Evolutionary conservation across 2,888 invertebrate genomes (phyloP).

Genomic region (Lasioglossum marginatum): DNA sequence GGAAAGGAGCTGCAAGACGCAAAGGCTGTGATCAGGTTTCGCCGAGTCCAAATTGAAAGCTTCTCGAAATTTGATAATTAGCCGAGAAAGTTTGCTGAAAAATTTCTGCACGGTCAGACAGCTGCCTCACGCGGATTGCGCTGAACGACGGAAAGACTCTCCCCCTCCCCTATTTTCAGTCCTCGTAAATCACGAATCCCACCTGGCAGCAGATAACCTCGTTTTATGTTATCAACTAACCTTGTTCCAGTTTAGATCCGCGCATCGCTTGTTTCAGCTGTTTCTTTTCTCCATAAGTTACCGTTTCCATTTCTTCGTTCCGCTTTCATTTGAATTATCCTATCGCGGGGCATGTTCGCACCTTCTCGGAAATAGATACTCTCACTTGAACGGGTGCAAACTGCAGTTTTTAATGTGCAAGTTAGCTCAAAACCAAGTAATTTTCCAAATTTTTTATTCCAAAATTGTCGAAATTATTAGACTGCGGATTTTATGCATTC

Average conservation of each 20-base stretch:
- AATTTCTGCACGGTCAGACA: background rate
- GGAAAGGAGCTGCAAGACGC: too few relatives aligned
- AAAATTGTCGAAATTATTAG: background rate
- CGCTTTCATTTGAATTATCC: background rate
- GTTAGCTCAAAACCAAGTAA: too few relatives aligned
- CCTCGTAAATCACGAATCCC: slow-evolving; percentile 49
- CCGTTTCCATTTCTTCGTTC: background rate
- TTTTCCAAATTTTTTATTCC: background rate
- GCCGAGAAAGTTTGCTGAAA: background rate
- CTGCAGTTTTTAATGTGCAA: background rate
- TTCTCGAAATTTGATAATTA: background rate
- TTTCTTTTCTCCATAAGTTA: slow-evolving; percentile 15
- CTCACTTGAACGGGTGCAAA: background rate
- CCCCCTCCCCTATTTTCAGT: slow-evolving; percentile 14
- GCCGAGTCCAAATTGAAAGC: background rate
- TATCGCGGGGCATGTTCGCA: background rate
- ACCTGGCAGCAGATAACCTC: slow-evolving; percentile 47
- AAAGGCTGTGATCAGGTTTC: background rate
- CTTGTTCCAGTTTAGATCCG: slow-evolving; percentile 47
- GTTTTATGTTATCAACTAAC: slow-evolving; percentile 57
- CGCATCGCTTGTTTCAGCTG: slow-evolving; percentile 12
- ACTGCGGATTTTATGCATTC: background rate
- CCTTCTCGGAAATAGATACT: background rate
- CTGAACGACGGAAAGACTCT: slow-evolving; percentile 17
- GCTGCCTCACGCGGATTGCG: background rate